A percentile compares a stretch with the other conserved stretches of the same genome.
Evolutionary conservation across 2,113 vertebrate genomes (phyloP).

Genomic region (human (Homo sapiens)): GRCh38 chr4:35251001-35251500

Average conservation of each 20-base stretch:
- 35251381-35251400: background rate
- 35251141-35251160: background rate
- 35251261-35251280: background rate
- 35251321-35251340: background rate
- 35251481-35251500: background rate
- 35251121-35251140: background rate
- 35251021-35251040: slow-evolving; percentile 28
- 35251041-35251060: background rate
- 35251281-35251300: background rate
- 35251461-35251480: background rate
- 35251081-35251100: background rate
- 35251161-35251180: background rate
- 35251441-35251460: background rate
- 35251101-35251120: background rate
- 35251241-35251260: background rate
- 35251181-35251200: background rate
- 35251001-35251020: slow-evolving; percentile 46
- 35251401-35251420: background rate
- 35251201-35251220: background rate
- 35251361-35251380: slow-evolving; percentile 15
- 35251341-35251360: background rate
- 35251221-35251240: background rate
- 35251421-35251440: background rate
- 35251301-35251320: background rate
- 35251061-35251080: background rate